A percentile compares a stretch with the other conserved stretches of the same genome.
Evolutionary conservation across 2,797 vertebrate species (phyloP).

Genomic region (Helarctos malayanus): DNA sequence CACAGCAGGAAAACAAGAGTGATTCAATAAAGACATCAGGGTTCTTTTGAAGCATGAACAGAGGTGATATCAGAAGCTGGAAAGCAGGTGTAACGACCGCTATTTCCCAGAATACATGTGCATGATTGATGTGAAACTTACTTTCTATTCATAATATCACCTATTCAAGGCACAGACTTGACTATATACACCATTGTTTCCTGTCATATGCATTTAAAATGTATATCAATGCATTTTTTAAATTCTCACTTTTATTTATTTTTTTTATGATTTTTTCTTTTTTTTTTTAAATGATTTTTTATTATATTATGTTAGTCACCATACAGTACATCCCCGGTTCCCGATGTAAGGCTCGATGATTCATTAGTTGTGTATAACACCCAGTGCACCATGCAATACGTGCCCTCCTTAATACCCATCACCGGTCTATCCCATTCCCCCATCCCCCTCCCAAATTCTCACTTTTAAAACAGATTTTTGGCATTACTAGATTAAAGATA

Average conservation of each 20-base stretch:
- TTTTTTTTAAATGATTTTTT: too few species aligned
- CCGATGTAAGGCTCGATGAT: too few species aligned
- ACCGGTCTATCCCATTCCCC: too few species aligned
- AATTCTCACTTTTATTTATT: not conserved
- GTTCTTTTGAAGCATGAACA: not conserved
- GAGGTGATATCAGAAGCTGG: not conserved
- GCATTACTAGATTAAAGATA: not conserved
- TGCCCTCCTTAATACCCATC: too few species aligned
- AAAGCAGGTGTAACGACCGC: not conserved
- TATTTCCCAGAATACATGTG: not conserved
- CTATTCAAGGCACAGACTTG: not conserved
- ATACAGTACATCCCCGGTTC: too few species aligned
- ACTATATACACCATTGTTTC: not conserved
- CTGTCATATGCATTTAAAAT: not conserved
- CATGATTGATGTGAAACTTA: not conserved
- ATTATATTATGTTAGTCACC: too few species aligned
- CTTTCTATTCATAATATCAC: conserved; percentile 4
- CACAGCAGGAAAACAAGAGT: not conserved
- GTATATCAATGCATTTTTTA: not conserved
- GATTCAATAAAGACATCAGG: not conserved
- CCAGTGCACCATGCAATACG: too few species aligned
- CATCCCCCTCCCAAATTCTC: not conserved
- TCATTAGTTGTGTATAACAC: too few species aligned
- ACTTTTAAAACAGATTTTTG: conserved; percentile 35
- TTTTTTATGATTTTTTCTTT: too few species aligned